These are phyloP conservation scores for Dione vanillae DNA, from an alignment of 2,888 invertebrate species.

Conservation along the genomic window DNA sequence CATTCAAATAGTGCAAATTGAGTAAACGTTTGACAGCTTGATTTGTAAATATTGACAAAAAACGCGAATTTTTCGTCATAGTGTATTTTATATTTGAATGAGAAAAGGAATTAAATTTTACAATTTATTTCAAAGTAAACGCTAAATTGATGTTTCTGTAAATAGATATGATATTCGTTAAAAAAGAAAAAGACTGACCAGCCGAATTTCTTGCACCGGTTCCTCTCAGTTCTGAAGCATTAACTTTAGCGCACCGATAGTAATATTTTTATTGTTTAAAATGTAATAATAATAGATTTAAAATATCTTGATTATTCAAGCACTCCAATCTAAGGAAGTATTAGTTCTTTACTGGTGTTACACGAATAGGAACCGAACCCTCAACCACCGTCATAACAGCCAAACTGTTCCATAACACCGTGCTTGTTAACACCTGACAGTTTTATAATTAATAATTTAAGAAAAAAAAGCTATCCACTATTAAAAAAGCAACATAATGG, in stretches of 20 bases:
- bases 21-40: neutral
- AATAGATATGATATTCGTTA: neutral
- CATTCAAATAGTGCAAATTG: neutral
- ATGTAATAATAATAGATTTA: too few relatives aligned
- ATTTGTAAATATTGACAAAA: constrained; percentile 3
- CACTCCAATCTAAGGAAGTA: too few relatives aligned
- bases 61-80: neutral
- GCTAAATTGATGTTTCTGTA: neutral
- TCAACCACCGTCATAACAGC: too few relatives aligned
- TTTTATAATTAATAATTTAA: neutral
- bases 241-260: too few relatives aligned
- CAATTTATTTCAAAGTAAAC: neutral
- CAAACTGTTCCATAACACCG: too few relatives aligned
- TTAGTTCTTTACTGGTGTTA: too few relatives aligned
- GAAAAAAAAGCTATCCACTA: neutral
- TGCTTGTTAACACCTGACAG: neutral
- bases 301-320: too few relatives aligned
- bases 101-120: neutral
- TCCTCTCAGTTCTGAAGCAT: too few relatives aligned
- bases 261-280: too few relatives aligned
- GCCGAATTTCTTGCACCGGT: too few relatives aligned
- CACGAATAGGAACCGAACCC: too few relatives aligned
- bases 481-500: neutral
- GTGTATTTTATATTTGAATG: neutral
- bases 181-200: too few relatives aligned